These are phyloP conservation scores for Salminus brasiliensis DNA, from an alignment of 2,113 vertebrate genomes.

Conservation along the genomic window DNA sequence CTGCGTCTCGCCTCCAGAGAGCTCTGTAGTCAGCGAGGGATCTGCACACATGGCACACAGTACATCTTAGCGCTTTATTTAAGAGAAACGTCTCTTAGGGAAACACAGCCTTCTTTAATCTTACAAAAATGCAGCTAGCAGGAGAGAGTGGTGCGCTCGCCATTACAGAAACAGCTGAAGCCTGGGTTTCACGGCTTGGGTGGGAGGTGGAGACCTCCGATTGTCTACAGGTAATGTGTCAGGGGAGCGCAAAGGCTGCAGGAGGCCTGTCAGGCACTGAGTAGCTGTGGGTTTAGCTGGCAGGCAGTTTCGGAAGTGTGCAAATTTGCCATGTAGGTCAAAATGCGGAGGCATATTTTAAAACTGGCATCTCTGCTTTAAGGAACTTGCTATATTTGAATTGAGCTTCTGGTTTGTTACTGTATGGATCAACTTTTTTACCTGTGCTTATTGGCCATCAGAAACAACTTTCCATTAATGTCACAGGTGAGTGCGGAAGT, in stretches of 20 bases:
- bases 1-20: slow-evolving; percentile 44
- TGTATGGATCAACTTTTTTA: too few relatives aligned
- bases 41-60: slow-evolving; percentile 38
- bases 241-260: slow-evolving; percentile 7
- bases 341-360: neutral
- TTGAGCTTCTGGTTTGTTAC: too few relatives aligned
- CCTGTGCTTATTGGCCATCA: too few relatives aligned
- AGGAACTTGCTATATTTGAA: neutral
- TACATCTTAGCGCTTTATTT: slow-evolving; percentile 49
- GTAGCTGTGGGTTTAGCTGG: neutral
- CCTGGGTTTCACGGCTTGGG: slow-evolving; percentile 3
- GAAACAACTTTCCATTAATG: too few relatives aligned
- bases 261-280: slow-evolving; percentile 10
- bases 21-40: slow-evolving; percentile 13
- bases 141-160: slow-evolving; percentile 17
- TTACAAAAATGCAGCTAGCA: neutral
- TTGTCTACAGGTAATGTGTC: slow-evolving; percentile 40
- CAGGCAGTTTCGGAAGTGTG: neutral
- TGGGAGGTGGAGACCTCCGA: slow-evolving; percentile 21
- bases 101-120: slow-evolving; percentile 48
- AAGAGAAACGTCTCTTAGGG: slow-evolving; percentile 39
- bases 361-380: neutral
- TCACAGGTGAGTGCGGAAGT: too few relatives aligned
- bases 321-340: neutral
- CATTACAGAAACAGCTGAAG: slow-evolving; percentile 35